These are phyloP conservation scores for Nyctibius grandis DNA, from an alignment of 2,797 vertebrate species.

Conservation along the genomic window DNA sequence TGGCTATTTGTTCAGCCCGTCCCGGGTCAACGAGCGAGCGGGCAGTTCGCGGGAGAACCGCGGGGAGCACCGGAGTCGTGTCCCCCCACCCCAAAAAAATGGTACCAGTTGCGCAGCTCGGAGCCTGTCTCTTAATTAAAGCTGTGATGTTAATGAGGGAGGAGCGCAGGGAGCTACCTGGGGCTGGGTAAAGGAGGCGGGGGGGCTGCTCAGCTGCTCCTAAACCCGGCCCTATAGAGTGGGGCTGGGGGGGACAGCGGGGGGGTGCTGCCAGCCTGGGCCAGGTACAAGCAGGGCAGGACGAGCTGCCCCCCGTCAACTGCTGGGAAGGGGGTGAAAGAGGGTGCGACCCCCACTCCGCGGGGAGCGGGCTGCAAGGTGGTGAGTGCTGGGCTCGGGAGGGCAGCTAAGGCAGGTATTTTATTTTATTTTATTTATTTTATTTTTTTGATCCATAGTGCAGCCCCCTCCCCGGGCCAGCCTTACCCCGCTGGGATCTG, in stretches of 20 bases:
- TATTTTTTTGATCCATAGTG: background rate
- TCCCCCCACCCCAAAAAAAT: too few species aligned
- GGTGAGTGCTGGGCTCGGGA: background rate
- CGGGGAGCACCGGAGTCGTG: background rate
- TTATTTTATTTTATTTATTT: background rate
- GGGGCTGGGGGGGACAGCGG: too few species aligned
- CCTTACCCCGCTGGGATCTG: background rate
- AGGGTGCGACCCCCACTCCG: accelerated
- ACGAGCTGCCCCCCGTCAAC: background rate
- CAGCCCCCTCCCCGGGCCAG: background rate
- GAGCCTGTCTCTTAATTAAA: background rate
- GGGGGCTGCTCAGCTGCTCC: background rate
- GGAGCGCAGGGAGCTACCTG: background rate
- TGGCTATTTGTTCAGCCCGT: background rate
- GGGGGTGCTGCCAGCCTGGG: background rate
- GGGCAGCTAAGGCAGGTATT: background rate
- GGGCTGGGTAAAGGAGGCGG: background rate
- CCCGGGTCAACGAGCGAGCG: background rate
- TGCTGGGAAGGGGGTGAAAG: background rate
- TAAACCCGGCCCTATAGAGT: accelerated
- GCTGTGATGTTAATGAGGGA: background rate
- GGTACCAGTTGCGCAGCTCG: background rate
- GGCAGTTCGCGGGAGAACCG: background rate
- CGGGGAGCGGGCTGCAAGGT: background rate
- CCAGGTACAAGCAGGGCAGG: background rate